Conservation (phyloP, 2,797 vertebrate species). For the Philypnodon macrostomus region DNA sequence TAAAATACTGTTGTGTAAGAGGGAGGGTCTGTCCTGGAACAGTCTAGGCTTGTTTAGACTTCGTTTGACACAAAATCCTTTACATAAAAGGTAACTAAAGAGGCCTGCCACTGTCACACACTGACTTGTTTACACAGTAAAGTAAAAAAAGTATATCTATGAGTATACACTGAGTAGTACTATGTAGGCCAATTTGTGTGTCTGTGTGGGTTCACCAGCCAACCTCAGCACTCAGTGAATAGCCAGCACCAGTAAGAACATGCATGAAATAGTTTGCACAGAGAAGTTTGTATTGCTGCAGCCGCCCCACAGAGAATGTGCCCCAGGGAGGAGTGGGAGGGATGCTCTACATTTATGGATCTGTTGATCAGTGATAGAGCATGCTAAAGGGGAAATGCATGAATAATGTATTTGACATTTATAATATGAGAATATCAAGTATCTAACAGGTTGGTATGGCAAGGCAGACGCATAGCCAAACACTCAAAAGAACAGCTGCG, state of each 20-base stretch:
- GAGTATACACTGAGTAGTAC: background rate
- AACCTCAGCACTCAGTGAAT: conserved; percentile 29
- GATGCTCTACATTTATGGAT: conserved; percentile 41
- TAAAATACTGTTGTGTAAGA: conserved; percentile 26
- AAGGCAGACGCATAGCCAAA: background rate
- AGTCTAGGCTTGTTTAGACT: conserved; percentile 57
- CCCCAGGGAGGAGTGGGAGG: conserved; percentile 38
- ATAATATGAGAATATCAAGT: conserved; percentile 6
- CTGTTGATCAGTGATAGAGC: conserved; percentile 46
- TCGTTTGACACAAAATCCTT: conserved; percentile 26
- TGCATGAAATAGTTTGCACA: conserved; percentile 56
- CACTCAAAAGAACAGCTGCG: background rate
- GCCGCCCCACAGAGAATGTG: conserved; percentile 63
- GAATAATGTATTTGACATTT: conserved; percentile 17
- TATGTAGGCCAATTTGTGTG: background rate
- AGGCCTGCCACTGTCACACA: conserved; percentile 18
- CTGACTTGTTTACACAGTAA: conserved; percentile 11
- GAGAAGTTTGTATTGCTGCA: conserved; percentile 40
- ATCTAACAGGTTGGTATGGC: conserved; percentile 1
- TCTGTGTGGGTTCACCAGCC: conserved; percentile 35
- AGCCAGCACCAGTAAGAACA: conserved; percentile 65
- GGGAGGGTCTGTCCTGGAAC: conserved; percentile 29
- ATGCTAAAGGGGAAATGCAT: conserved; percentile 31
- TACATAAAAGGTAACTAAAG: conserved; percentile 17
- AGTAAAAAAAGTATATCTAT: background rate